Evolutionary conservation across 2,113 vertebrate species (phyloP), one percentile per base, ranked within the genome.

Genomic region (Chlamydotis undulata): DNA sequence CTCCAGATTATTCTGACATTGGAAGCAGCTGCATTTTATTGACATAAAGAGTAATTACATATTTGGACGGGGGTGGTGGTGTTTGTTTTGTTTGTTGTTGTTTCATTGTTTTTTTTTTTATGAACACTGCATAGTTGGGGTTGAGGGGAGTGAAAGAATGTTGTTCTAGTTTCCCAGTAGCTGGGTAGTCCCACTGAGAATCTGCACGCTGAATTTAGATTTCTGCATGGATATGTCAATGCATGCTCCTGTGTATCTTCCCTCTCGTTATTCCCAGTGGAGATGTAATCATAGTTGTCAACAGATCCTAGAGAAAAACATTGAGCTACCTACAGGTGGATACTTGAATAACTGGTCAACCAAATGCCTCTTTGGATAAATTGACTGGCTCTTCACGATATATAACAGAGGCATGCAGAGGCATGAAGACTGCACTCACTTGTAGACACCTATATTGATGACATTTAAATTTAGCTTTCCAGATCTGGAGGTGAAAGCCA

Each of bases 41-140:
- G 16, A 43, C 12, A 16, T 16, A 37, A 55, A 41, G 12, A 56
- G 17, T 35, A 28, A 43, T 31, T 65, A 14, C 4, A 23, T 35
- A 28, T 50, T 14, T 19, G 5, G 3, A 5, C 3, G 17, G 12
- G 6, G 14, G 7, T 57, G 25, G 5, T 9, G 33, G 41, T 23
- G 24, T 18, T 56, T 6, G 2, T 4, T n/a, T n/a, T 1, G 8
- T 6, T 39, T 35, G 12, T 22, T 65, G 41, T 43, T 35, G 11
- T 26, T 61, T 41, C 12, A 5, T 21, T 22, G 19, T 4, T 41
- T 52, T 28, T 21, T 39, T 49, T 50, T n/a, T 52, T 31, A 28
- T n/a, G 50, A 71, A 31, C 2, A 6, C 31, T 60, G 5, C 14
- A 17, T 14, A 49, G 12, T 3, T 15, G 3, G 2, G 5, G 3